These are phyloP conservation scores for Leucoraja erinaceus DNA, from an alignment of 2,113 vertebrate species.

Conservation along the genomic window DNA sequence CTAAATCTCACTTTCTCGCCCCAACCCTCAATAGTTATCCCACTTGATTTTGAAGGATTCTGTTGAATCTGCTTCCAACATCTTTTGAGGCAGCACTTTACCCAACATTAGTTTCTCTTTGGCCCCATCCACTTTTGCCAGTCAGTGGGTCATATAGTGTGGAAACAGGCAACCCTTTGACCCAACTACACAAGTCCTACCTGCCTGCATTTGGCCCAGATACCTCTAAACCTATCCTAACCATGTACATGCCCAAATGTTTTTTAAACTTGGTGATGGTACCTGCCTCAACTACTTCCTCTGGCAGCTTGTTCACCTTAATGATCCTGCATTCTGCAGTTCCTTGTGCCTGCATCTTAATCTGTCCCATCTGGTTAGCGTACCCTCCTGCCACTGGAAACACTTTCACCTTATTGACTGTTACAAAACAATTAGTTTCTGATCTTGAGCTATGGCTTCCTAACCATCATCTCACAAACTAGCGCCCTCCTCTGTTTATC, in stretches of 20 bases:
- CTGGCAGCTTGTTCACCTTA: too few relatives aligned
- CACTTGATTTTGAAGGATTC: background rate
- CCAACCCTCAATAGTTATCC: background rate
- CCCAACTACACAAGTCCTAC: too few relatives aligned
- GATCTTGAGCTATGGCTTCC: background rate
- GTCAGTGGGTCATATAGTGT: background rate
- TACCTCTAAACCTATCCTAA: too few relatives aligned
- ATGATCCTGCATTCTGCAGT: too few relatives aligned
- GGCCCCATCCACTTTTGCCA: background rate
- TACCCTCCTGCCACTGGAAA: too few relatives aligned
- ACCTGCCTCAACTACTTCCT: too few relatives aligned
- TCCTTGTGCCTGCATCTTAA: too few relatives aligned
- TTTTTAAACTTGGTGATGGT: too few relatives aligned
- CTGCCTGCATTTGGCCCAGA: too few relatives aligned
- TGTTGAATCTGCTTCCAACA: background rate
- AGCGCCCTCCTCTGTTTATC: background rate
- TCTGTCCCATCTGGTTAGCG: too few relatives aligned
- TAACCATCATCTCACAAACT: background rate
- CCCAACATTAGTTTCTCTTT: background rate
- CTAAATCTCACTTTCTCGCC: background rate
- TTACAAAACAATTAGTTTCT: background rate
- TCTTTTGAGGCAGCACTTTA: background rate
- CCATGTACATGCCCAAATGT: too few relatives aligned
- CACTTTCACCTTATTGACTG: background rate
- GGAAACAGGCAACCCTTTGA: too few relatives aligned